Conservation (phyloP, 2,888 invertebrate species). For the Nineta flava region DNA sequence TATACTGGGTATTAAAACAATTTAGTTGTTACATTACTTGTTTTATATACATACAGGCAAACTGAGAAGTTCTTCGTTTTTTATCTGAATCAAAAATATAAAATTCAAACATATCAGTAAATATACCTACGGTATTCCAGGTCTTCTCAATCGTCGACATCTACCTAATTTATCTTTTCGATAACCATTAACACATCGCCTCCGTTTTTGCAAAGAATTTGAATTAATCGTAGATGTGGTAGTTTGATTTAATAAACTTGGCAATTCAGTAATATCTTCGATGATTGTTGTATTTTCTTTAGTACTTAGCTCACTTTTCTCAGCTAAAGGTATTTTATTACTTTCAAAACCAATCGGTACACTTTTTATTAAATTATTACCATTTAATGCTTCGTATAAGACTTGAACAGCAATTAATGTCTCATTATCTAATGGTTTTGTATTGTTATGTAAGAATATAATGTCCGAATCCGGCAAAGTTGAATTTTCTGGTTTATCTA, state of each 20-base stretch:
- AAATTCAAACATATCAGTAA: too few relatives aligned
- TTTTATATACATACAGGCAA: too few relatives aligned
- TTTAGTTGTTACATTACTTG: too few relatives aligned
- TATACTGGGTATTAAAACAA: too few relatives aligned
- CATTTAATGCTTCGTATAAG: not conserved
- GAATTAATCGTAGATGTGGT: not conserved
- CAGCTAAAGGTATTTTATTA: not conserved
- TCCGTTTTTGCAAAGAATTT: not conserved
- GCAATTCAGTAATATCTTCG: not conserved
- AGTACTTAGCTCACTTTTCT: not conserved
- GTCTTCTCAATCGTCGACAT: slow-evolving; percentile 23
- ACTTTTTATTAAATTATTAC: not conserved
- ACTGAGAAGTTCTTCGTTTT: too few relatives aligned
- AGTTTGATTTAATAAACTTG: not conserved
- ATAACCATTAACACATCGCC: slow-evolving; percentile 22
- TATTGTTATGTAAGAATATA: not conserved
- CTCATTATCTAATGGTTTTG: not conserved
- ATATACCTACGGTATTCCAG: slow-evolving; percentile 10
- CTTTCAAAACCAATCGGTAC: not conserved
- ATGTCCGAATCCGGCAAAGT: not conserved
- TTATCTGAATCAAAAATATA: too few relatives aligned
- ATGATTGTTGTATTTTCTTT: not conserved
- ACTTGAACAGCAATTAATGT: not conserved
- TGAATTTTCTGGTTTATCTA: not conserved
- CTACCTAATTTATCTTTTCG: slow-evolving; percentile 24